phyloP scores from a whole-genome alignment of 2,888 invertebrate genomes.

The Thereva unica region DNA sequence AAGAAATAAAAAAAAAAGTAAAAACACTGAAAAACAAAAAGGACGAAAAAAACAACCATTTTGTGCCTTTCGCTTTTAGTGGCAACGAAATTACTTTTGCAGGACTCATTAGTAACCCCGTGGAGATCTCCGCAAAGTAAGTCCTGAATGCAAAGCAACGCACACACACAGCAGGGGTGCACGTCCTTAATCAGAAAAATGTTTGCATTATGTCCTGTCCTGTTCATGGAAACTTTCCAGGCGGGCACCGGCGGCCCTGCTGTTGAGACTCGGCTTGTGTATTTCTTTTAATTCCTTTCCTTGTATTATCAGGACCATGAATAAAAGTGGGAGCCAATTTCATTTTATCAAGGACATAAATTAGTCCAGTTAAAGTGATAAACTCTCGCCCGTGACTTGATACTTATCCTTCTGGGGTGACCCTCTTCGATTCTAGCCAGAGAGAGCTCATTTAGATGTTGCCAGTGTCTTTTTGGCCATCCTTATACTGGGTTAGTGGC shows the following conservation, averaged over 20 bases:
- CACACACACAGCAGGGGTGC: conserved; percentile 8
- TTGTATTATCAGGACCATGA: conserved; percentile 31
- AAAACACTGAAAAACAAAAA: too few species aligned
- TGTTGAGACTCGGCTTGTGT: too few species aligned
- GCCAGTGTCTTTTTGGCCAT: conserved; percentile 12
- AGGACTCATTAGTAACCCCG: too few species aligned
- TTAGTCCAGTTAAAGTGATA: conserved; percentile 40
- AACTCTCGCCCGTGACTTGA: conserved; percentile 41
- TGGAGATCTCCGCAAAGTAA: too few species aligned
- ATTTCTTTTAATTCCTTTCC: conserved; percentile 20
- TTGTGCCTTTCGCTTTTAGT: too few species aligned
- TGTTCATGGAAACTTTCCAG: conserved; percentile 24
- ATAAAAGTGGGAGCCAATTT: conserved; percentile 39
- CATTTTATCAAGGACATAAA: conserved; percentile 42
- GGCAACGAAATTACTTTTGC: too few species aligned
- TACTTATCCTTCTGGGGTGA: conserved; percentile 40
- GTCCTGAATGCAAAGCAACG: too few species aligned
- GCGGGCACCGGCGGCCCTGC: too few species aligned
- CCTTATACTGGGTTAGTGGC: too few species aligned
- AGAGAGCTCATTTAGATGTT: conserved; percentile 27
- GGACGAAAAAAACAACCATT: too few species aligned
- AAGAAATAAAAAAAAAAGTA: too few species aligned
- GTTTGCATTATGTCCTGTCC: conserved; percentile 27
- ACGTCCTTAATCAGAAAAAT: conserved; percentile 29
- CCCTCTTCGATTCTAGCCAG: conserved; percentile 19